These are phyloP conservation scores for Andrena fulva DNA, from an alignment of 2,888 invertebrate species.

Conservation along the genomic window DNA sequence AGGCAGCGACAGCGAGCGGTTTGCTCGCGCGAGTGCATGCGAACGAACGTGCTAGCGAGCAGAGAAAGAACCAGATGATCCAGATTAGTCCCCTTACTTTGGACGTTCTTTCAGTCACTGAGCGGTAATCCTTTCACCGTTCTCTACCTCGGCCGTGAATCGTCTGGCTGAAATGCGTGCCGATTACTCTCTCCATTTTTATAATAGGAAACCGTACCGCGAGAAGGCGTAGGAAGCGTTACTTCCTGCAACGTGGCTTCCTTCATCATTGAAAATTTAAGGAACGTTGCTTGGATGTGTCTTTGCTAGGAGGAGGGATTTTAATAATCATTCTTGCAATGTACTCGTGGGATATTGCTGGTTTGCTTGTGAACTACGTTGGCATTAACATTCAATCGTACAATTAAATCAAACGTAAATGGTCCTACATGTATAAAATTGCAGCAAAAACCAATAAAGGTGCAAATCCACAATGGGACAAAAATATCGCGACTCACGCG, in stretches of 20 bases:
- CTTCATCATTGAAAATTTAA: background rate
- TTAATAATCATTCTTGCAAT: too few relatives aligned
- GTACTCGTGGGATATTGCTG: too few relatives aligned
- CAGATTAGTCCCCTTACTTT: conserved; percentile 65
- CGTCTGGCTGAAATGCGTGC: conserved; percentile 30
- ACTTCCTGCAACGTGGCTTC: conserved; percentile 34
- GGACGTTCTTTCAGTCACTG: conserved; percentile 42
- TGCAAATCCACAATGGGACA: too few relatives aligned
- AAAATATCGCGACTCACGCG: too few relatives aligned
- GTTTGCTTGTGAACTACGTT: too few relatives aligned
- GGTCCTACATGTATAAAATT: too few relatives aligned
- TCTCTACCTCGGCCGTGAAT: conserved; percentile 49
- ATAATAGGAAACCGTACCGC: conserved; percentile 51
- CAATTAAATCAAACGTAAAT: too few relatives aligned
- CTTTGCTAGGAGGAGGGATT: too few relatives aligned
- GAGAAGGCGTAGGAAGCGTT: conserved; percentile 8
- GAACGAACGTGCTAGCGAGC: conserved; percentile 7
- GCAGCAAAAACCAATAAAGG: too few relatives aligned
- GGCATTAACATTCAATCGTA: too few relatives aligned
- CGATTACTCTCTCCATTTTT: conserved; percentile 50
- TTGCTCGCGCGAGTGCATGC: conserved; percentile 1
- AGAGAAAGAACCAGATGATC: conserved; percentile 59
- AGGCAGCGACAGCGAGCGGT: background rate
- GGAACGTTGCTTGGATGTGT: too few relatives aligned
- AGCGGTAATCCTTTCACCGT: conserved; percentile 70